Evolutionary conservation across 2,113 vertebrate genomes (phyloP).

Genomic region (Balaeniceps rex): DNA sequence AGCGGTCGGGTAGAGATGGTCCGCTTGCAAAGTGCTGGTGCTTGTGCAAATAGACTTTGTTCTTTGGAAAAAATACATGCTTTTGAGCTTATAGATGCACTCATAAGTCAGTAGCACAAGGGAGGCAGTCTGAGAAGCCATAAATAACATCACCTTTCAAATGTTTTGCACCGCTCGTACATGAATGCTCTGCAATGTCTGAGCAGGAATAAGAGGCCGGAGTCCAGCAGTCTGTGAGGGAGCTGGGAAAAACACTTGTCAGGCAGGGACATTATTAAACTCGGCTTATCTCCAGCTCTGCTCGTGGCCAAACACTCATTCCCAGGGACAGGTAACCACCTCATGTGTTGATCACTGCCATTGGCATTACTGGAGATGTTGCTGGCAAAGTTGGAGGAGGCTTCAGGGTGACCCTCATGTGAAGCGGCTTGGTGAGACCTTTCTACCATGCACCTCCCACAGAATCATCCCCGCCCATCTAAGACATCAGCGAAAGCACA

Average conservation of each 20-base stretch:
- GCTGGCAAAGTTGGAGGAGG: neutral
- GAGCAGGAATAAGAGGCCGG: neutral
- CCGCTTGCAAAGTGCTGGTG: neutral
- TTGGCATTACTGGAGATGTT: neutral
- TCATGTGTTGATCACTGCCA: neutral
- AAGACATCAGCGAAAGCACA: neutral
- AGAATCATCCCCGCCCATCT: neutral
- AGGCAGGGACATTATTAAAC: neutral
- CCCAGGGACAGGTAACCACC: neutral
- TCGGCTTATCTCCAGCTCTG: neutral
- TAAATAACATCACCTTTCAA: neutral
- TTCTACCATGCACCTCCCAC: neutral
- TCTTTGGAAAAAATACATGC: neutral
- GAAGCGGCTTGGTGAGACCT: neutral
- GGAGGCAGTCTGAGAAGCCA: neutral
- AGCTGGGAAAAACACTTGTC: neutral
- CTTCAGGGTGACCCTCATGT: neutral
- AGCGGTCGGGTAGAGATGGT: neutral
- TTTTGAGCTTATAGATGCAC: neutral
- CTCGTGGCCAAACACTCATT: neutral
- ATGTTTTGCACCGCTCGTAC: neutral
- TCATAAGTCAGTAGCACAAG: neutral
- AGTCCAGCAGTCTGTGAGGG: neutral
- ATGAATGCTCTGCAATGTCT: neutral
- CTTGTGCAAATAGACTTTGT: neutral